Percentiles rank a stretch among this genome's conserved stretches.
phyloP scores from a whole-genome alignment of 2,888 invertebrate genomes.

The Cataglyphis albicans region DNA sequence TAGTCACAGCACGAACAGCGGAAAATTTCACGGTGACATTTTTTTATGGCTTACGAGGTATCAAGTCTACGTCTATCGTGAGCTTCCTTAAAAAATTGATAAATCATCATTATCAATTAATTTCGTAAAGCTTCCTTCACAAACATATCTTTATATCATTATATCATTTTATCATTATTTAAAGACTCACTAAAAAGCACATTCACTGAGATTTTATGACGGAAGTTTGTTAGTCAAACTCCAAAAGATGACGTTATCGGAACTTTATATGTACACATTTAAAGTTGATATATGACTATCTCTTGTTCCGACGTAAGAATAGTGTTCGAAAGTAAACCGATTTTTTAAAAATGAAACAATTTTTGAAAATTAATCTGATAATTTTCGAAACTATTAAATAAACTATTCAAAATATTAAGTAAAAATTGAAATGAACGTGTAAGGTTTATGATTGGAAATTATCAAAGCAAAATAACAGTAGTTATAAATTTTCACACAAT shows the following conservation, averaged over 20 bases:
- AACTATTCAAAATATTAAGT: too few relatives aligned
- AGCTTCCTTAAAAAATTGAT: not conserved
- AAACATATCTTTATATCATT: slow-evolving; percentile 35
- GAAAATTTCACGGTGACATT: not conserved
- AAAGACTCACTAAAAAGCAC: not conserved
- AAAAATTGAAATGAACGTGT: too few relatives aligned
- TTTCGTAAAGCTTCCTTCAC: slow-evolving; percentile 21
- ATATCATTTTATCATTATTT: slow-evolving; percentile 31
- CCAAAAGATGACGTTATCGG: not conserved
- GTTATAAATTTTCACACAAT: too few relatives aligned
- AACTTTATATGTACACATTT: not conserved
- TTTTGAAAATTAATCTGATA: not conserved
- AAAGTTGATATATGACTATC: not conserved
- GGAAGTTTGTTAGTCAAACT: slow-evolving; percentile 5
- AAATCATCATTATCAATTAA: slow-evolving; percentile 35
- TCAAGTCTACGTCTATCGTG: not conserved
- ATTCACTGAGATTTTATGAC: not conserved
- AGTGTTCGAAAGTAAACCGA: not conserved
- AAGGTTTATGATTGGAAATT: too few relatives aligned
- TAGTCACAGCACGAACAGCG: not conserved
- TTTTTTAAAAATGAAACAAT: not conserved
- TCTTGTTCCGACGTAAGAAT: not conserved
- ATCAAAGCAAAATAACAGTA: too few relatives aligned
- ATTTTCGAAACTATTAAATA: not conserved
- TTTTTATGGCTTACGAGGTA: not conserved